These are phyloP conservation scores for Sphaerodactylus townsendi DNA, from an alignment of 2,113 vertebrate species.

Conservation along the genomic window DNA sequence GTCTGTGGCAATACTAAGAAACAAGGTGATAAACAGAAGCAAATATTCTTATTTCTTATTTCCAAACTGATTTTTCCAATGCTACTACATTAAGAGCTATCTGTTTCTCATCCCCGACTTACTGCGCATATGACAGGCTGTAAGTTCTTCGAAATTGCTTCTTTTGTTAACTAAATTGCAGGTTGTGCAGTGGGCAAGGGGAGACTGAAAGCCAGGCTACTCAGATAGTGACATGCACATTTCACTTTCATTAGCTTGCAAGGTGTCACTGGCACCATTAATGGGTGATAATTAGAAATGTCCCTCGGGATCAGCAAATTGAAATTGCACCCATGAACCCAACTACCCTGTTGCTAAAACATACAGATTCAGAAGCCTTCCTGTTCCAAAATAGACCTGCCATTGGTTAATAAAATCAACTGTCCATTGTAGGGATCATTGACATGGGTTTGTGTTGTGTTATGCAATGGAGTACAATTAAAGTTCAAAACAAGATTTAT, in stretches of 20 bases:
- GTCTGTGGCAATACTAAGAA: background rate
- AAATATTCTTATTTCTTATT: background rate
- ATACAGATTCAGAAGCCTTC: conserved; percentile 30
- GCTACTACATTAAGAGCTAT: conserved; percentile 2
- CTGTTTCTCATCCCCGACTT: background rate
- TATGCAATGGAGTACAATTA: no score
- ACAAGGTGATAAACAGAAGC: background rate
- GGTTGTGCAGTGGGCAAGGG: conserved; percentile 61
- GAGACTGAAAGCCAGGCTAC: conserved; percentile 48
- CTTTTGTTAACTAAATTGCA: conserved; percentile 78
- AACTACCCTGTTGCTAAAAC: conserved; percentile 26
- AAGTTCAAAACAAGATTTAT: no score
- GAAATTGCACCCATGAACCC: conserved; percentile 39
- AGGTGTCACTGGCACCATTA: conserved; percentile 50
- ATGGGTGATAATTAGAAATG: conserved; percentile 58
- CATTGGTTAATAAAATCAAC: background rate
- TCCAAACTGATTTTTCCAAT: background rate
- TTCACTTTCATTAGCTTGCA: conserved; percentile 61
- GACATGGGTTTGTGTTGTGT: no score
- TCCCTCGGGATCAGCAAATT: conserved; percentile 46
- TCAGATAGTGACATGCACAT: conserved; percentile 50
- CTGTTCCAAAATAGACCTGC: conserved; percentile 12
- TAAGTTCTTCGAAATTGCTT: conserved; percentile 66
- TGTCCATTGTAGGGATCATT: background rate
- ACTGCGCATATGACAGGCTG: conserved; percentile 40